Evolutionary conservation across 2,113 vertebrate species (phyloP).

Genomic region (Todiramphus chloris): DNA sequence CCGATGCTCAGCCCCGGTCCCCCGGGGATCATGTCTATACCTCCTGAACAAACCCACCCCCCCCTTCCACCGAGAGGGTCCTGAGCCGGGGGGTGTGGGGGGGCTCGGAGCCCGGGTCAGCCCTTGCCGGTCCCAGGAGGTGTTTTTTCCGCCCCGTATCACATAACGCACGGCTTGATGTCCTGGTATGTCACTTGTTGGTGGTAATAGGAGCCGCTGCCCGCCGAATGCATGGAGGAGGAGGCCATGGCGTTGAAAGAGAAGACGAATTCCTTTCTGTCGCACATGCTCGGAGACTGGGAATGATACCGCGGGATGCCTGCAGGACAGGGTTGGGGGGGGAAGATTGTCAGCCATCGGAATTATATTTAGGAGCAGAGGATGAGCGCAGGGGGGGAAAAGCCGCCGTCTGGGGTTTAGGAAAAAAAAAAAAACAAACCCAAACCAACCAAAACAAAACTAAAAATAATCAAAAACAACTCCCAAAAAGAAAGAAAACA

Average conservation of each 20-base stretch:
- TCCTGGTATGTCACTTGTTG: constrained; percentile 98
- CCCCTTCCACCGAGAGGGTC: not conserved
- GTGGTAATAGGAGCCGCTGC: constrained; percentile 93
- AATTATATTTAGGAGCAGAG: not conserved
- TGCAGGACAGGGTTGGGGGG: constrained; percentile 44
- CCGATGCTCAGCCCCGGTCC: constrained; percentile 12
- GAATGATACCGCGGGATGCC: constrained; percentile 96
- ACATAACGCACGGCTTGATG: constrained; percentile 99
- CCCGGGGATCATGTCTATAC: not conserved
- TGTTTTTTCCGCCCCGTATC: constrained; percentile 64
- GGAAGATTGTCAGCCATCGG: not conserved
- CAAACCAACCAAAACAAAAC: not conserved
- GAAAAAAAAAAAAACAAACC: not conserved
- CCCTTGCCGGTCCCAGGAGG: not conserved
- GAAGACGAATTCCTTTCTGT: constrained; percentile 98
- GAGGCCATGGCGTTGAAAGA: constrained; percentile 99
- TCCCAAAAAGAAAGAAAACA: not conserved
- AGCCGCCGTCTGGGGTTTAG: not conserved
- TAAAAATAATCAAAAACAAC: not conserved
- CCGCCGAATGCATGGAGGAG: constrained; percentile 92
- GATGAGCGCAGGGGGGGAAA: not conserved
- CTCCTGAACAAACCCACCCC: not conserved
- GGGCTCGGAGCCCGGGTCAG: not conserved
- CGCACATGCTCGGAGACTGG: constrained; percentile 97
- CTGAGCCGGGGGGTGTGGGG: not conserved